Conservation (phyloP, 2,888 invertebrate genomes). For the Caenorhabditis sulstoni region DNA sequence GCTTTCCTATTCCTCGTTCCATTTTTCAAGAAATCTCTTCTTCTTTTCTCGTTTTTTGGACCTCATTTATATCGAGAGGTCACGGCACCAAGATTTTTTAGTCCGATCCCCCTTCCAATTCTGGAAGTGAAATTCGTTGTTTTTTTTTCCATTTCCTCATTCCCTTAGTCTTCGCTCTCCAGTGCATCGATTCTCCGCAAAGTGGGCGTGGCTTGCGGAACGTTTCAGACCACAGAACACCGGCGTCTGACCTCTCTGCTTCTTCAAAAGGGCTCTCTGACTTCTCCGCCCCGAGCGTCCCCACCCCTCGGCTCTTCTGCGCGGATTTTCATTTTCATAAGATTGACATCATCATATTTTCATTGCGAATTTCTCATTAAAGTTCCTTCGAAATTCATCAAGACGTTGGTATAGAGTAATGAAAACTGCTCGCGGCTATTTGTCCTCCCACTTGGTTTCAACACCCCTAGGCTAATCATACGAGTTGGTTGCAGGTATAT, state of each 20-base stretch:
- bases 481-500: constrained; percentile 47
- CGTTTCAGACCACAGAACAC: constrained; percentile 50
- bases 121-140: too few species aligned
- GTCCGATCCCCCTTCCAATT: too few species aligned
- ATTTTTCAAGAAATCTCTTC: neutral
- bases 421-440: constrained; percentile 48
- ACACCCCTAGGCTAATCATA: constrained; percentile 30
- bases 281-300: constrained; percentile 4
- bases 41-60: neutral
- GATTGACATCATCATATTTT: constrained; percentile 54
- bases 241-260: constrained; percentile 33
- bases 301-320: neutral
- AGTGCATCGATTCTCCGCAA: neutral
- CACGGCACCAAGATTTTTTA: too few species aligned
- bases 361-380: constrained; percentile 11
- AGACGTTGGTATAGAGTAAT: constrained; percentile 48
- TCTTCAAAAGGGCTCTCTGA: constrained; percentile 23
- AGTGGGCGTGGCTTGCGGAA: constrained; percentile 42
- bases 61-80: neutral
- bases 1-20: neutral
- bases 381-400: constrained; percentile 30
- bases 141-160: neutral
- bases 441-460: constrained; percentile 21
- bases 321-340: neutral
- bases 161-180: neutral